Evolutionary conservation across 2,797 vertebrate species (phyloP).

Genomic region (Triplophysa bombifrons): DNA sequence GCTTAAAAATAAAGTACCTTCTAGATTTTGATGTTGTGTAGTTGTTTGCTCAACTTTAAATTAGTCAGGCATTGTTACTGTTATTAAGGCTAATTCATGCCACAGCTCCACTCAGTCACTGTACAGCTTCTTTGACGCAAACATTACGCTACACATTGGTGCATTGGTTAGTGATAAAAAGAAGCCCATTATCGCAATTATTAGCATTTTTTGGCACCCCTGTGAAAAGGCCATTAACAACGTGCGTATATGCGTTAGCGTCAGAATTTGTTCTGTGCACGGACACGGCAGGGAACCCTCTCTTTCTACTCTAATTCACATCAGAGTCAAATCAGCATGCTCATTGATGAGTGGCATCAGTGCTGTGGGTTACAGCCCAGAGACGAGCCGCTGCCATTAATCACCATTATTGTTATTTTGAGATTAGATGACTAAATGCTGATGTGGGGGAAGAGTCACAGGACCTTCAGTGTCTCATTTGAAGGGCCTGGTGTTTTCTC

Average conservation of each 20-base stretch:
- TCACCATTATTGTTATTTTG: constrained; percentile 62
- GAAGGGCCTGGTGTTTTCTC: constrained; percentile 27
- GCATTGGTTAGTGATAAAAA: constrained; percentile 66
- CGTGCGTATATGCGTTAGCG: constrained; percentile 47
- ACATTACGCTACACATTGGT: constrained; percentile 60
- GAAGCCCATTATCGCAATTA: constrained; percentile 66
- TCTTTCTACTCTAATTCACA: constrained; percentile 67
- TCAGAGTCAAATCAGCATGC: constrained; percentile 67
- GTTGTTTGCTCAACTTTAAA: constrained; percentile 53
- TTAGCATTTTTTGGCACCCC: constrained; percentile 63
- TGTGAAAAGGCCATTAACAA: constrained; percentile 65
- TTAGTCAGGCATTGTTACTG: constrained; percentile 50
- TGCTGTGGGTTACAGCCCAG: constrained; percentile 57
- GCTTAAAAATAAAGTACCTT: constrained; percentile 26
- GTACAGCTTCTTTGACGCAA: constrained; percentile 52
- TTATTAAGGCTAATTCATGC: constrained; percentile 53
- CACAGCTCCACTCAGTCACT: constrained; percentile 54
- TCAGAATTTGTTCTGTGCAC: constrained; percentile 66
- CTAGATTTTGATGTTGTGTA: constrained; percentile 44
- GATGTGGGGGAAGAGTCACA: constrained; percentile 54
- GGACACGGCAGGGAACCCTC: constrained; percentile 61
- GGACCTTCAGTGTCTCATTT: constrained; percentile 53
- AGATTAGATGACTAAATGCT: constrained; percentile 63
- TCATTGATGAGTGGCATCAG: constrained; percentile 62
- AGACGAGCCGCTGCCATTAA: constrained; percentile 60